Base-by-base conservation (phyloP, 2,797 vertebrate genomes). In the Macropodus opercularis region DNA sequence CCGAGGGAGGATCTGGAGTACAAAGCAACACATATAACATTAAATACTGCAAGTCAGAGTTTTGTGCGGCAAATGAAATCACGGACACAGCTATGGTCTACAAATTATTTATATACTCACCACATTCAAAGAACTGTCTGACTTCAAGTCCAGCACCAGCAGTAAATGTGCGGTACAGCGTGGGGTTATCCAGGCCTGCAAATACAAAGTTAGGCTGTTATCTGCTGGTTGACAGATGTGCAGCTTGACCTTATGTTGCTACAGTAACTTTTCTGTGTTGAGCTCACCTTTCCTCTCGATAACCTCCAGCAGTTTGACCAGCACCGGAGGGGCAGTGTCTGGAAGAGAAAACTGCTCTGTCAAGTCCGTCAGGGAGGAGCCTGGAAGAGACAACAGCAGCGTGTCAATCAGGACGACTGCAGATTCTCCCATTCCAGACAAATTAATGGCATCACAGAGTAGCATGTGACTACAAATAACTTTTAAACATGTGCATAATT, bases 271-370 rank as follows among this genome's bases (percentile, higher is more conserved):
- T n/a, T 12, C 3, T 27, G 2, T 8, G 32, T 41, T n/a, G 17
- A 48, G n/a, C 86, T 71, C 87, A 98, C 97, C 97, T 95, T 96
- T 98, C 81, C 85, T 96, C 87, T 99, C 97, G 10, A 99, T 95
- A 56, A 93, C 87, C 77, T 98, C 95, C 67, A 98, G 72, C 39
- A 98, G 92, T 81, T 91, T 92, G 81, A 92, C 80, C 42, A 99
- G 90, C 80, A 96, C 82, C 0, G 93, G 94, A 0, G 96, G 95
- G 46, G 95, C 94, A 0, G 90, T 69, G 24, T 98, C 95, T 40
- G 96, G 95, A 55, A 94, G 94, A 40, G 90, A 84, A 21, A 99
- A 98, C 91, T 98, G 96, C 80, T 99, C 97, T 0, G 91, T 93
- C 81, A 99, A 84, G 83, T 99, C 97, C 6, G 90, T 92, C 83